A percentile compares a stretch with the other conserved stretches of the same genome.
Evolutionary conservation across 2,113 vertebrate genomes (phyloP).

Genomic region (Colinus virginianus): DNA sequence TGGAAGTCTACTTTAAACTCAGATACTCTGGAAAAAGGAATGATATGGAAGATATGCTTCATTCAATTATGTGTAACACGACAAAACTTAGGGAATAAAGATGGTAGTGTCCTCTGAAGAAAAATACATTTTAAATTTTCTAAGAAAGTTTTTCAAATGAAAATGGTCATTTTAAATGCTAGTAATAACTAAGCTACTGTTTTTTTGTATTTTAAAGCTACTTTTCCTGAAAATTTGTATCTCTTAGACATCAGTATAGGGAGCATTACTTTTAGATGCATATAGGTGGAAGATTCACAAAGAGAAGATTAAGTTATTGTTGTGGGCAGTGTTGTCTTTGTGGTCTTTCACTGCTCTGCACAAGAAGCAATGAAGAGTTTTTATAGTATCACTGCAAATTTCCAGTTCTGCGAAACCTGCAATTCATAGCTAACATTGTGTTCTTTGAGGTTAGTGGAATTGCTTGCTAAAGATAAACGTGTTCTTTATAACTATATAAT

Average conservation of each 20-base stretch:
- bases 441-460: neutral
- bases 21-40: neutral
- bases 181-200: neutral
- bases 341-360: neutral
- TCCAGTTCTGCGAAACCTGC: neutral
- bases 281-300: neutral
- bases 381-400: neutral
- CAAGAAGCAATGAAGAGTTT: neutral
- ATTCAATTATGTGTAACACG: neutral
- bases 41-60: neutral
- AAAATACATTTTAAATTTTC: neutral
- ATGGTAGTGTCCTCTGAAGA: rapidly evolving
- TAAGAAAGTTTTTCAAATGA: neutral
- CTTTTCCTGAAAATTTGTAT: neutral
- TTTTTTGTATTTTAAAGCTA: neutral
- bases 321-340: neutral
- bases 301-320: neutral
- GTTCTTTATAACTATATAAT: neutral
- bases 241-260: neutral
- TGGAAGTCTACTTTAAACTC: neutral
- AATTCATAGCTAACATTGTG: neutral
- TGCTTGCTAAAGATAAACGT: neutral
- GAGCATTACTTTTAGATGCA: neutral
- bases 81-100: neutral
- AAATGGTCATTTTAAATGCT: neutral